A percentile compares a stretch with the other conserved stretches of the same genome.
phyloP scores from a whole-genome alignment of 2,113 vertebrate species.

The Etia nguti region DNA sequence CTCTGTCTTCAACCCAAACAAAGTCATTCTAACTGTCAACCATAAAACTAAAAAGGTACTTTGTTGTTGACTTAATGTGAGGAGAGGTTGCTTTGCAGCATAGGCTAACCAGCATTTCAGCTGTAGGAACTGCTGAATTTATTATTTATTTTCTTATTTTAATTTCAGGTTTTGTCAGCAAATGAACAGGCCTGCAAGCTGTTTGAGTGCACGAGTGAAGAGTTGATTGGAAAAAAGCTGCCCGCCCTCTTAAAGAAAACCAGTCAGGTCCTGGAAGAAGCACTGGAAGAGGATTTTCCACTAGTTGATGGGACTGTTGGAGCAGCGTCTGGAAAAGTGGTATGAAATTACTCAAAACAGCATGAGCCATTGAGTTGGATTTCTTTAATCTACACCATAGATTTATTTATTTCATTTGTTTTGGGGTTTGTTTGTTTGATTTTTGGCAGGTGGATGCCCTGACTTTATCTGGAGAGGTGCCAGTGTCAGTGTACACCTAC shows the following conservation, averaged over 20 bases:
- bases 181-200: slow-evolving; percentile 84
- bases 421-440: fast-evolving
- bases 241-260: slow-evolving; percentile 77
- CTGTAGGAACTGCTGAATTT: neutral
- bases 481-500: slow-evolving; percentile 79
- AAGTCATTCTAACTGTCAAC: slow-evolving; percentile 78
- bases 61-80: neutral
- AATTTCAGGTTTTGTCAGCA: slow-evolving; percentile 81
- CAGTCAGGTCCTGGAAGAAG: slow-evolving; percentile 70
- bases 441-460: slow-evolving; percentile 77
- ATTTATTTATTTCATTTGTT: neutral
- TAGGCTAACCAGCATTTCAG: neutral
- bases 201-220: slow-evolving; percentile 75
- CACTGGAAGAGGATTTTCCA: slow-evolving; percentile 72
- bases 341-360: slow-evolving; percentile 41
- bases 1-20: slow-evolving; percentile 74
- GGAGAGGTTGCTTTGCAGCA: neutral
- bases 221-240: slow-evolving; percentile 81
- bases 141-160: neutral
- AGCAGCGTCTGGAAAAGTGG: slow-evolving; percentile 81
- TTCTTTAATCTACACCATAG: neutral
- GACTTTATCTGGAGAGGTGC: slow-evolving; percentile 68
- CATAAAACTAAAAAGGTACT: slow-evolving; percentile 77
- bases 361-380: neutral
- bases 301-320: slow-evolving; percentile 65